A percentile compares a stretch with the other conserved stretches of the same genome.
Conservation (phyloP, 2,797 vertebrate genomes). For the Lepus oiostolus region DNA sequence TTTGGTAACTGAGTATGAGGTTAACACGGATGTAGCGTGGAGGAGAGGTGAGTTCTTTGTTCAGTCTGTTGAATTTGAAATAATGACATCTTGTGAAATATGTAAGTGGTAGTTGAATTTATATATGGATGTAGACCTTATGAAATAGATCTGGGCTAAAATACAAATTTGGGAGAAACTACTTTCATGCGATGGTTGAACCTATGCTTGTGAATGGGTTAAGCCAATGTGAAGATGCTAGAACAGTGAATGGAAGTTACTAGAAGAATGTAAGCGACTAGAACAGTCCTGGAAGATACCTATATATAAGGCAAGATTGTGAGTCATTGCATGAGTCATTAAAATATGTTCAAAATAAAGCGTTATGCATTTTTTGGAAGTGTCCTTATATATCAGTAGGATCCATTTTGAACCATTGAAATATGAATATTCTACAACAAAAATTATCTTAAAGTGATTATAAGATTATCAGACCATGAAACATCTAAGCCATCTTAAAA, state of each 20-base stretch:
- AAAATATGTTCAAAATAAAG: not conserved
- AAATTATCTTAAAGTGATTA: conserved; percentile 15
- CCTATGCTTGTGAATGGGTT: conserved; percentile 2
- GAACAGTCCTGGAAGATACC: not conserved
- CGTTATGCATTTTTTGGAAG: not conserved
- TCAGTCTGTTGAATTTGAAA: conserved; percentile 36
- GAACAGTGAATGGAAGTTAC: not conserved
- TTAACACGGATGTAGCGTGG: not conserved
- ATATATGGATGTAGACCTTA: not conserved
- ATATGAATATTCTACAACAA: conserved; percentile 11
- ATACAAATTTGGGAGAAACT: not conserved
- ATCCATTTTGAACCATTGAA: conserved; percentile 46
- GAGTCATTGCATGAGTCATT: not conserved
- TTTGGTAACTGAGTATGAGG: not conserved
- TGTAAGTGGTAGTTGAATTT: not conserved
- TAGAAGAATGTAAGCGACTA: no score
- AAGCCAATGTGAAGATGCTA: not conserved
- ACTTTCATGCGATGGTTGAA: not conserved
- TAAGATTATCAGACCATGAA: not conserved
- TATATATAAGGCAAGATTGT: not conserved
- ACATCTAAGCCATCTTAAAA: not conserved
- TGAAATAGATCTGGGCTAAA: not conserved
- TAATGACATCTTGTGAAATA: not conserved
- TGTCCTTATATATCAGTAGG: not conserved
- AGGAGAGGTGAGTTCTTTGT: not conserved